Conservation (phyloP, 2,797 vertebrate genomes). For the Sarcoramphus papa region DNA sequence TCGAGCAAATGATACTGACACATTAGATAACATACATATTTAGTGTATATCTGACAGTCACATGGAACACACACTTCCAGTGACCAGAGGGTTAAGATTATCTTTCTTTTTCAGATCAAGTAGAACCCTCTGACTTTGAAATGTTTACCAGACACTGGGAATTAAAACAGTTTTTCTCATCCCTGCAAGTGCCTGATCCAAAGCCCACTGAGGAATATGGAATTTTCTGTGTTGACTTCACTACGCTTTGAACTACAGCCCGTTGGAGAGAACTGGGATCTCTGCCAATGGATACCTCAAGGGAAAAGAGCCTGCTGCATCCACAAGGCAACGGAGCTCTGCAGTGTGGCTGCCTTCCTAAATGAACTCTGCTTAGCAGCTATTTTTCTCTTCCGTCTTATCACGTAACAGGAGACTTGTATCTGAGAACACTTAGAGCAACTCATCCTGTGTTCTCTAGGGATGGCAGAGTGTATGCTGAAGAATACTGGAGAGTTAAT, state of each 20-base stretch:
- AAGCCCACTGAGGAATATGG: conserved; percentile 47
- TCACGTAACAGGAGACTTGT: not conserved
- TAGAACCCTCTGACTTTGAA: not conserved
- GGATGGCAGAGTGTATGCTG: not conserved
- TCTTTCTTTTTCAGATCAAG: not conserved
- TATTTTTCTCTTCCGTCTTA: not conserved
- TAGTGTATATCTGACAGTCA: not conserved
- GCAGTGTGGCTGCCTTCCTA: not conserved
- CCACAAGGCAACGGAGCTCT: not conserved
- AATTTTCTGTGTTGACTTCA: conserved; percentile 56
- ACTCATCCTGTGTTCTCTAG: not conserved
- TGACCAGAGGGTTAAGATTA: not conserved
- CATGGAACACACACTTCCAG: not conserved
- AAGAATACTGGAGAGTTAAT: not conserved
- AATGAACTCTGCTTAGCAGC: not conserved
- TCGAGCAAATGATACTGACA: not conserved
- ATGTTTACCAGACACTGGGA: not conserved
- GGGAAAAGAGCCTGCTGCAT: conserved; percentile 28
- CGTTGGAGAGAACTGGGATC: not conserved
- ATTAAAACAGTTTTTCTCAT: conserved; percentile 22
- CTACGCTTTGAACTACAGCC: not conserved
- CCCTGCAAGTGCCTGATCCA: conserved; percentile 8
- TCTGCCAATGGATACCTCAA: not conserved
- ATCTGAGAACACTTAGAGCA: not conserved
- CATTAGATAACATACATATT: not conserved